A percentile compares a stretch with the other conserved stretches of the same genome.
Conservation (phyloP, 2,797 vertebrate species). For the Cynopterus sphinx region DNA sequence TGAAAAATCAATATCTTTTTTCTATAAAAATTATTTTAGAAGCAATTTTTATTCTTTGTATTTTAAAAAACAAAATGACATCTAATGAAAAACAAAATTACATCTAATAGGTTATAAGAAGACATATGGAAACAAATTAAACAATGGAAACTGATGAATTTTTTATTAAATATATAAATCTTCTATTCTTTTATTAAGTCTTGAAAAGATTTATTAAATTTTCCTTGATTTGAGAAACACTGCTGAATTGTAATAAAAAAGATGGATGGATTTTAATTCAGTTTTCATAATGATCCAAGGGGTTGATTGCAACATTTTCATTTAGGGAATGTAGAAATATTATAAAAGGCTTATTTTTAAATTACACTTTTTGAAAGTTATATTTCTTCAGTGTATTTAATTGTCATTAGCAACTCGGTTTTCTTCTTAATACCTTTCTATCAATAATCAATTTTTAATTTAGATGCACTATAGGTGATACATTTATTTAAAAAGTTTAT, state of each 20-base stretch:
- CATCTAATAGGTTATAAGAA: conserved; percentile 68
- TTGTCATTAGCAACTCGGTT: conserved; percentile 1
- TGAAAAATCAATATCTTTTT: neutral
- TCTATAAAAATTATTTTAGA: conserved; percentile 36
- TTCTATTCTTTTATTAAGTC: conserved; percentile 83
- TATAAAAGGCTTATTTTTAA: conserved; percentile 73
- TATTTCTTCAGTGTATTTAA: conserved; percentile 32
- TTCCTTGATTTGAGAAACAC: conserved; percentile 79
- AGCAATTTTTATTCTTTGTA: conserved; percentile 9
- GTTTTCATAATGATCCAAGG: conserved; percentile 83
- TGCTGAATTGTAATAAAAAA: conserved; percentile 81
- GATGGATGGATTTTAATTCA: conserved; percentile 80
- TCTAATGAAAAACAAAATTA: conserved; percentile 63
- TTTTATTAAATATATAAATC: conserved; percentile 83
- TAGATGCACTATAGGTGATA: conserved; percentile 17
- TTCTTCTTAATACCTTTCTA: conserved; percentile 36
- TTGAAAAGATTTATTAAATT: conserved; percentile 85
- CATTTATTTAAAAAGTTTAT: neutral
- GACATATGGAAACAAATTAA: conserved; percentile 79
- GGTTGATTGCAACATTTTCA: conserved; percentile 79
- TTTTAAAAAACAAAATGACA: conserved; percentile 65
- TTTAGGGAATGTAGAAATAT: conserved; percentile 68
- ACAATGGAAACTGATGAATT: conserved; percentile 65
- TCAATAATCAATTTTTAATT: conserved; percentile 61
- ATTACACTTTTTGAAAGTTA: conserved; percentile 56